These are phyloP conservation scores for Laothoe populi DNA, from an alignment of 2,888 invertebrate species.

Conservation along the genomic window DNA sequence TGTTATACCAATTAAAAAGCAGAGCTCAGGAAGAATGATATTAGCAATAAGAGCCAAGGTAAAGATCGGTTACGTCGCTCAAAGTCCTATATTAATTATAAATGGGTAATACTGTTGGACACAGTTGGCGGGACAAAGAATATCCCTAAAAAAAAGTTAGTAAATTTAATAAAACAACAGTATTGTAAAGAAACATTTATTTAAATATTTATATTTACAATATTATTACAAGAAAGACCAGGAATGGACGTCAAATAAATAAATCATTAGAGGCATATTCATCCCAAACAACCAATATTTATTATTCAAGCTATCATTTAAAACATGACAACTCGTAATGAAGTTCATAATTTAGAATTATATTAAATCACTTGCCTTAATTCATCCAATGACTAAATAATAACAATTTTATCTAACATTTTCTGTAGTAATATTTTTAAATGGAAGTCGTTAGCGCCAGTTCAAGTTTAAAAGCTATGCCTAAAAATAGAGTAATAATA, in stretches of 20 bases:
- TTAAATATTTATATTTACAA: slow-evolving; percentile 15
- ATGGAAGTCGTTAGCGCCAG: slow-evolving; percentile 13
- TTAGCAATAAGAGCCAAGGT: too few species aligned
- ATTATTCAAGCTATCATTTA: slow-evolving; percentile 13
- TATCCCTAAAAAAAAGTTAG: not conserved
- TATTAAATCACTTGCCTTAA: not conserved
- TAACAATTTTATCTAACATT: not conserved
- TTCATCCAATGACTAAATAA: slow-evolving; percentile 1
- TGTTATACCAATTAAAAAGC: too few species aligned
- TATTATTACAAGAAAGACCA: not conserved
- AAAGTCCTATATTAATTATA: too few species aligned
- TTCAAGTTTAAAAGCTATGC: not conserved
- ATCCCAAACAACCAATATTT: slow-evolving; percentile 2
- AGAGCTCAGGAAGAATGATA: too few species aligned
- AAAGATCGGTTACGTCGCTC: too few species aligned
- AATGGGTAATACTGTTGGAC: too few species aligned
- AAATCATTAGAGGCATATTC: not conserved
- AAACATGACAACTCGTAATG: slow-evolving; percentile 5
- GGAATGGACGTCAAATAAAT: slow-evolving; percentile 24
- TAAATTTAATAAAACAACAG: not conserved
- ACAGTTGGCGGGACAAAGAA: too few species aligned
- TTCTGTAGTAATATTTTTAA: not conserved
- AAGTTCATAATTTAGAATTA: slow-evolving; percentile 3
- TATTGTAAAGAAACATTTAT: slow-evolving; percentile 18
- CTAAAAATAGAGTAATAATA: too few species aligned